These are phyloP conservation scores for Bufo bufo DNA, from an alignment of 2,113 vertebrate genomes.

Conservation along the genomic window DNA sequence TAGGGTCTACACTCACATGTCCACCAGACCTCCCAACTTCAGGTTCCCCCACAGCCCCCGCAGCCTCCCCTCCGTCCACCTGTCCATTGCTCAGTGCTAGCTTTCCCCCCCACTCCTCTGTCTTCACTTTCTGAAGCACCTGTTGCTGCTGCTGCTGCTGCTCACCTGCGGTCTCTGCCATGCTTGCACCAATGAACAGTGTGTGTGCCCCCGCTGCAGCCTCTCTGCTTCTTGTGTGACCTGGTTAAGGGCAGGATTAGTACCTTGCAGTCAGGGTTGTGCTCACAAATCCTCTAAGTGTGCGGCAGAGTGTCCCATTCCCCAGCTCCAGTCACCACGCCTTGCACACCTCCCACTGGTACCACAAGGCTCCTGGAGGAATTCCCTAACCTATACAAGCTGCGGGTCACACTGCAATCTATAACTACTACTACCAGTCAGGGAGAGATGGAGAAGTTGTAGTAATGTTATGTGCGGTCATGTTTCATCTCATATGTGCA, in stretches of 20 bases:
- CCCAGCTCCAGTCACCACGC: slow-evolving; percentile 28
- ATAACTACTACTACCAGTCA: background rate
- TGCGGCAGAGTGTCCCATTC: slow-evolving; percentile 1
- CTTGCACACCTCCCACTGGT: slow-evolving; percentile 44
- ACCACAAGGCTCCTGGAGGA: slow-evolving; percentile 47
- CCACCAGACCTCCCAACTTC: background rate
- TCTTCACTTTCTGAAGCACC: background rate
- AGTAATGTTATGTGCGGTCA: too few relatives aligned
- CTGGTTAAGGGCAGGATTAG: slow-evolving; percentile 53
- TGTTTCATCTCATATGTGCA: too few relatives aligned
- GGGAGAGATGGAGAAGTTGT: background rate
- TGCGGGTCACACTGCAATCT: slow-evolving; percentile 20
- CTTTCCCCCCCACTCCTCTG: background rate
- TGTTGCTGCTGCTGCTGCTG: background rate
- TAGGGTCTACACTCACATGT: background rate
- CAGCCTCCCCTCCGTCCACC: background rate
- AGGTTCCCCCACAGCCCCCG: background rate
- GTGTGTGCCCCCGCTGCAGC: background rate
- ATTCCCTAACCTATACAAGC: background rate
- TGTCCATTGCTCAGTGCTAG: background rate
- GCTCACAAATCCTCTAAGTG: slow-evolving; percentile 55
- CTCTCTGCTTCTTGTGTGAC: slow-evolving; percentile 17
- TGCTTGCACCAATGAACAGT: slow-evolving; percentile 9
- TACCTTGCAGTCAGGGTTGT: slow-evolving; percentile 40
- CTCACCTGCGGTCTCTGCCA: slow-evolving; percentile 50